These are phyloP conservation scores for Microcebus jonahi DNA, from an alignment of 2,113 vertebrate species.

Conservation along the genomic window DNA sequence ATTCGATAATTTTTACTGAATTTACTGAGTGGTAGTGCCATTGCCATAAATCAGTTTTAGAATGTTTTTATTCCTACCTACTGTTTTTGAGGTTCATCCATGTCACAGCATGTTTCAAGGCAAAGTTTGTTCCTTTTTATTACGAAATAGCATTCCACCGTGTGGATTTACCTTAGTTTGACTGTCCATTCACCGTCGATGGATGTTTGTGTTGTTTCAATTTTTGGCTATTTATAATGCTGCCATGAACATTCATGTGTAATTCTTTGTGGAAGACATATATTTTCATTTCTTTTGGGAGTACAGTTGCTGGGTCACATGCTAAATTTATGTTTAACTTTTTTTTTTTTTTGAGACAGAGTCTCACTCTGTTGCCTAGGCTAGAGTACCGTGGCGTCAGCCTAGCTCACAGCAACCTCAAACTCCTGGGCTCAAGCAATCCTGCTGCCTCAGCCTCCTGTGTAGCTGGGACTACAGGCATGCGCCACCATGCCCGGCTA, in stretches of 20 bases:
- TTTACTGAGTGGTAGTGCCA: not conserved
- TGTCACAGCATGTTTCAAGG: not conserved
- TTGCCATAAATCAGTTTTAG: conserved; percentile 12
- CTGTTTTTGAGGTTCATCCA: not conserved
- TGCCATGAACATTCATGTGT: not conserved
- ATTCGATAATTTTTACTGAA: conserved; percentile 3
- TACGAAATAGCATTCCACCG: not conserved
- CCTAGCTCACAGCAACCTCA: no score
- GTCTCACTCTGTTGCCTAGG: no score
- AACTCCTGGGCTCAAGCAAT: no score
- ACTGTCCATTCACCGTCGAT: not conserved
- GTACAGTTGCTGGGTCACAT: not conserved
- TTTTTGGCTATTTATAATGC: not conserved
- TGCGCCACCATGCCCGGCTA: no score
- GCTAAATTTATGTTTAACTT: not conserved
- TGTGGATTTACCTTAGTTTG: not conserved
- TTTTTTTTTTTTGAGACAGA: no score
- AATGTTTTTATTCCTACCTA: not conserved
- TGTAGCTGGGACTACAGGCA: no score
- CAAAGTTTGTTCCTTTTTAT: not conserved
- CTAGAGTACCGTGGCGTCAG: no score
- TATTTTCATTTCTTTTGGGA: not conserved
- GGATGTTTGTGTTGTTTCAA: not conserved
- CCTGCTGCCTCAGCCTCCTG: no score
- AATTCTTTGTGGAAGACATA: not conserved